Evolutionary conservation across 2,797 vertebrate genomes (phyloP).

Genomic region (Natrix natrix): DNA sequence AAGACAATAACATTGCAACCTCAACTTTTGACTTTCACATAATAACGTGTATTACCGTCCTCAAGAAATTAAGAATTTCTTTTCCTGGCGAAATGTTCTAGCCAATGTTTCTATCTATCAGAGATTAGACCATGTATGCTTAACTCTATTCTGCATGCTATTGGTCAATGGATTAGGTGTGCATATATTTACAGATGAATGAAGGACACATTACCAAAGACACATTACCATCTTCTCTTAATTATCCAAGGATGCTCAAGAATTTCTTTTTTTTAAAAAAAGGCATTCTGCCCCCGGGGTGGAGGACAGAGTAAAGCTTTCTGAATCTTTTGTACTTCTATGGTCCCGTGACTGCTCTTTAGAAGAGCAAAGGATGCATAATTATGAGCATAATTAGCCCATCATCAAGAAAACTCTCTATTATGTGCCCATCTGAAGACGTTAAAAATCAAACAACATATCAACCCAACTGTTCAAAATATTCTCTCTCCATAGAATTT

Average conservation of each 20-base stretch:
- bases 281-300: neutral
- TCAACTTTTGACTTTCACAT: neutral
- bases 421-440: neutral
- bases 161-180: neutral
- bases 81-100: neutral
- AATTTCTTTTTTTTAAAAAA: neutral
- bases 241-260: neutral
- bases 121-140: neutral
- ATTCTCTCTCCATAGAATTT: neutral
- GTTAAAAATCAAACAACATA: neutral
- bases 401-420: neutral
- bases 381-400: neutral
- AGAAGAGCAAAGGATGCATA: neutral
- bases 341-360: neutral
- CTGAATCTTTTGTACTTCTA: neutral
- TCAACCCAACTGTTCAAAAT: neutral
- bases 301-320: neutral
- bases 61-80: neutral
- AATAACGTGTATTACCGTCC: neutral
- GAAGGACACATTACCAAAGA: neutral
- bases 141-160: neutral
- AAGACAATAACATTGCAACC: neutral
- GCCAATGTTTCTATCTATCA: neutral
- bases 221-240: neutral
- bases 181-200: neutral